Conservation (phyloP, 2,113 vertebrate species). For the Melanerpes aurifrons region DNA sequence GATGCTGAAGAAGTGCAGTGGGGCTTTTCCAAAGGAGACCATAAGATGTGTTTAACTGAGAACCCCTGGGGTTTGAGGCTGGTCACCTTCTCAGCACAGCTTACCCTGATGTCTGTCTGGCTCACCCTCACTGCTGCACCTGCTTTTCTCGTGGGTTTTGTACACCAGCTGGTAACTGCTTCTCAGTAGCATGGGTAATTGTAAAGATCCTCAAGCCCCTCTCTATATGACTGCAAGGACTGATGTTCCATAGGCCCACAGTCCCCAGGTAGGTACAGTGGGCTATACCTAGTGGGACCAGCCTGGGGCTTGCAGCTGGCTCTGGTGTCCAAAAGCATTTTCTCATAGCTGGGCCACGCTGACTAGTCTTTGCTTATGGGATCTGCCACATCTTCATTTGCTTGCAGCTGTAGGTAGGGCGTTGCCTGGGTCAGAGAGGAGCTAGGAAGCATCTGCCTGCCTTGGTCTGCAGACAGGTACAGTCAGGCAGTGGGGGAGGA, state of each 20-base stretch:
- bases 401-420: not conserved
- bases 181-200: fast-evolving
- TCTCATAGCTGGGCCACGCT: not conserved
- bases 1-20: fast-evolving
- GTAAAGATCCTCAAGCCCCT: not conserved
- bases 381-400: not conserved
- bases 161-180: not conserved
- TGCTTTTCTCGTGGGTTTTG: fast-evolving
- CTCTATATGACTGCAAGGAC: fast-evolving
- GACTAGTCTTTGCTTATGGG: not conserved
- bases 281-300: not conserved
- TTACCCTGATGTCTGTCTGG: not conserved
- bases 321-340: not conserved
- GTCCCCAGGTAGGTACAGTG: not conserved
- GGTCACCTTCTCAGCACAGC: not conserved
- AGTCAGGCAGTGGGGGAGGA: not conserved
- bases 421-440: not conserved
- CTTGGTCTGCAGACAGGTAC: fast-evolving
- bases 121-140: fast-evolving
- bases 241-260: not conserved
- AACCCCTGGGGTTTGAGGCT: not conserved
- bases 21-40: not conserved
- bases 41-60: not conserved
- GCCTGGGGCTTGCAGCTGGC: not conserved
- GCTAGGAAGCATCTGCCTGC: not conserved